Conservation (phyloP, 2,797 vertebrate genomes). For the Crypturellus tataupa region DNA sequence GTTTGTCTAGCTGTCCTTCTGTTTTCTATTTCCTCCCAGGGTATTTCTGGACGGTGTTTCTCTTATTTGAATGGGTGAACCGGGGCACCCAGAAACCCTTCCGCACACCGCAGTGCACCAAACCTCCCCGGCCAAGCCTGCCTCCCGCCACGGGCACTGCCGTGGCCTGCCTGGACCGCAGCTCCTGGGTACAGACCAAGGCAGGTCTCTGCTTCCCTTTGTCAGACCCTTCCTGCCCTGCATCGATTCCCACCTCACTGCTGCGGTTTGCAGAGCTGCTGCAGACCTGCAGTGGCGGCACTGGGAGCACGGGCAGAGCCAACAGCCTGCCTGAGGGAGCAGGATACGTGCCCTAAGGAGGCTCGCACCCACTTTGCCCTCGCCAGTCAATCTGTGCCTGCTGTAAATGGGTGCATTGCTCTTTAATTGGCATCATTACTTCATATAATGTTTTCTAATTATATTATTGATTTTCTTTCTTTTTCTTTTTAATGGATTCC, state of each 20-base stretch:
- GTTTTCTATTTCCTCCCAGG: background rate
- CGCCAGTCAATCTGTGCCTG: background rate
- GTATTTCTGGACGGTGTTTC: background rate
- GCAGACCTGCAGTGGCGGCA: background rate
- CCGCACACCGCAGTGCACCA: rapidly evolving
- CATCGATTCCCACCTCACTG: background rate
- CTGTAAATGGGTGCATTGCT: slow-evolving; percentile 14
- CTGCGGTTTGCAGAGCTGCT: background rate
- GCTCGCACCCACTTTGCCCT: background rate
- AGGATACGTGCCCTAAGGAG: background rate
- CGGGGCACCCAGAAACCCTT: background rate
- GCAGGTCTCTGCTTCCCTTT: background rate
- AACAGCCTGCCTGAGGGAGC: background rate
- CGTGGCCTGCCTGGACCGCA: background rate
- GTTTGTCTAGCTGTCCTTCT: background rate
- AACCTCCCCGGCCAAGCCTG: background rate
- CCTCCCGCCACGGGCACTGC: rapidly evolving
- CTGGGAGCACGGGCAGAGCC: background rate
- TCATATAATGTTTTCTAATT: slow-evolving; percentile 71
- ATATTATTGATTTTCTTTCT: slow-evolving; percentile 41
- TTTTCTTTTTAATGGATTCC: slow-evolving; percentile 62
- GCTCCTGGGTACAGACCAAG: too few relatives aligned
- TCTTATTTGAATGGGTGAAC: background rate
- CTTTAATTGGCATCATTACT: slow-evolving; percentile 67
- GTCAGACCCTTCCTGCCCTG: rapidly evolving